Conservation (phyloP, 2,888 invertebrate genomes). For the Melangyna quadrimaculata region DNA sequence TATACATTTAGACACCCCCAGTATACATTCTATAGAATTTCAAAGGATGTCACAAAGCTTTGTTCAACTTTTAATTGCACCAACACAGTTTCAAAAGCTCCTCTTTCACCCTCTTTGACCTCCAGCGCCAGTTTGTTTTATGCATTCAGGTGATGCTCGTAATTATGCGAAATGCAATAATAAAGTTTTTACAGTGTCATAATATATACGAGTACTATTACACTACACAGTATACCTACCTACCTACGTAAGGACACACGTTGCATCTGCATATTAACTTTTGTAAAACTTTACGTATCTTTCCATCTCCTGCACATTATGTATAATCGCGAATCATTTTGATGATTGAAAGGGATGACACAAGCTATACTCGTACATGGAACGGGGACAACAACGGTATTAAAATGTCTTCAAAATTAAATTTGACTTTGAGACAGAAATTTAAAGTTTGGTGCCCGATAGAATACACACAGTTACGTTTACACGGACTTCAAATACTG, state of each 20-base stretch:
- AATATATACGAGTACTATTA: slow-evolving; percentile 74
- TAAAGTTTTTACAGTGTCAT: slow-evolving; percentile 80
- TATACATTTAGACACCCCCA: slow-evolving; percentile 12
- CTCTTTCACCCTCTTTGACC: background rate
- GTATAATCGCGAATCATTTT: background rate
- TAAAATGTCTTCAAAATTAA: slow-evolving; percentile 54
- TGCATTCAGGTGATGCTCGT: slow-evolving; percentile 49
- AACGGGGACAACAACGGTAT: slow-evolving; percentile 21
- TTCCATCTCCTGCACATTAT: background rate
- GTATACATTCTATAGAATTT: slow-evolving; percentile 7
- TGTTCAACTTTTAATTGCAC: slow-evolving; percentile 62
- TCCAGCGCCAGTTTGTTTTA: slow-evolving; percentile 3
- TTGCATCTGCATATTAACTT: slow-evolving; percentile 15
- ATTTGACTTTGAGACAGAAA: slow-evolving; percentile 57
- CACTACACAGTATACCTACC: no score
- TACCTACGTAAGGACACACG: slow-evolving; percentile 69
- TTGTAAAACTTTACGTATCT: background rate
- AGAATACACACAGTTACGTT: slow-evolving; percentile 13
- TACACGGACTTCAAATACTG: background rate
- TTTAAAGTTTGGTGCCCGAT: slow-evolving; percentile 29
- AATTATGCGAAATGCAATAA: slow-evolving; percentile 77
- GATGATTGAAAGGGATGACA: slow-evolving; percentile 12
- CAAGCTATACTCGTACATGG: background rate
- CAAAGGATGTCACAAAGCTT: slow-evolving; percentile 55
- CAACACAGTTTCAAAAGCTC: slow-evolving; percentile 15